Conservation (phyloP, 2,888 invertebrate genomes). For the Polydrusus tereticollis region DNA sequence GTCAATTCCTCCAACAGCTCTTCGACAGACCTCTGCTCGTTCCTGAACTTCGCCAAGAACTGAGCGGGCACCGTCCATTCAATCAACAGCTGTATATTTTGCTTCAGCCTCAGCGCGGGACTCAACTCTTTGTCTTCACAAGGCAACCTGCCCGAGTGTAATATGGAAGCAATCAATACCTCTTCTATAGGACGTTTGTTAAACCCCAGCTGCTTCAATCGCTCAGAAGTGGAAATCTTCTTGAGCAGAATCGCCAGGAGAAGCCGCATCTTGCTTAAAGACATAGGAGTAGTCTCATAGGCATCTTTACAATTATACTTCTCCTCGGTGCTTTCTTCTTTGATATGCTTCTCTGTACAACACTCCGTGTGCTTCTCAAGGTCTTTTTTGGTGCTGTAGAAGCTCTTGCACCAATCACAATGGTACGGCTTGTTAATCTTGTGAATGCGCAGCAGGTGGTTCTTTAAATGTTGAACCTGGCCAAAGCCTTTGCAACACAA, state of each 20-base stretch:
- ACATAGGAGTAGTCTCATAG: constrained; percentile 76
- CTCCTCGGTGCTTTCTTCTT: constrained; percentile 52
- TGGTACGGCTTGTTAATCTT: constrained; percentile 83
- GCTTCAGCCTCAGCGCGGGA: constrained; percentile 76
- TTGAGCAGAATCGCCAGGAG: constrained; percentile 85
- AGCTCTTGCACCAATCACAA: constrained; percentile 79
- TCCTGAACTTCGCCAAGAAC: constrained; percentile 82
- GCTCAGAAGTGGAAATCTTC: constrained; percentile 85
- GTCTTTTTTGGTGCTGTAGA: constrained; percentile 82
- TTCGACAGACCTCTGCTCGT: constrained; percentile 82
- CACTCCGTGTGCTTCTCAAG: constrained; percentile 74
- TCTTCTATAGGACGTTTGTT: constrained; percentile 84
- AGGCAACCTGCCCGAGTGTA: constrained; percentile 79
- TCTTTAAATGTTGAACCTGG: constrained; percentile 88
- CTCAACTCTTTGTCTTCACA: constrained; percentile 72
- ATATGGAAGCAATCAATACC: constrained; percentile 82
- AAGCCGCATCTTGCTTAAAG: constrained; percentile 81
- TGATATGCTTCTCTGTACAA: constrained; percentile 59
- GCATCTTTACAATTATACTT: constrained; percentile 61
- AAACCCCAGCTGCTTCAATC: constrained; percentile 82
- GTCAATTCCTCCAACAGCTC: constrained; percentile 84
- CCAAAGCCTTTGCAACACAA: constrained; percentile 82
- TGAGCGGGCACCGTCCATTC: constrained; percentile 85
- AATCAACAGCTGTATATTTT: constrained; percentile 82
- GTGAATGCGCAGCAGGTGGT: constrained; percentile 89